These are phyloP conservation scores for Paraescarpia echinospica DNA, from an alignment of 1,140 invertebrate genomes.

Conservation along the genomic window DNA sequence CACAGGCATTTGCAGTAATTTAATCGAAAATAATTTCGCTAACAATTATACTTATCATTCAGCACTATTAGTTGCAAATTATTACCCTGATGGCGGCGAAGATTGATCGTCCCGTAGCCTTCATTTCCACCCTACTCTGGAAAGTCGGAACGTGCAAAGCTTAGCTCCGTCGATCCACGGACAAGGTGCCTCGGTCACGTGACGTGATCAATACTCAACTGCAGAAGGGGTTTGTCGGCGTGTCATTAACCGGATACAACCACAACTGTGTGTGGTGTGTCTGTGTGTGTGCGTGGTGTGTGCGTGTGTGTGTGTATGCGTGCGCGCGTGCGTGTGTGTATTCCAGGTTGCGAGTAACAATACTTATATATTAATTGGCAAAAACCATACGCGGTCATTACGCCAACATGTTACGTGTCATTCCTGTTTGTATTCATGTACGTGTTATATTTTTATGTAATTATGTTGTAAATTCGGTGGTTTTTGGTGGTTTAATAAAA, in stretches of 20 bases:
- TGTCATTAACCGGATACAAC: neutral
- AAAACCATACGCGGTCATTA: too few species aligned
- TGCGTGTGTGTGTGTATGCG: too few species aligned
- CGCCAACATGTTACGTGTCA: too few species aligned
- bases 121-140: neutral
- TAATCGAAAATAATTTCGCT: neutral
- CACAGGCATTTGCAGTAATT: neutral
- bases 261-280: neutral
- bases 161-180: neutral
- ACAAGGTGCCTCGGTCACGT: neutral
- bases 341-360: too few species aligned
- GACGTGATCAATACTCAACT: neutral
- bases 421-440: too few species aligned
- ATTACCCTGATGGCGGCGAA: neutral
- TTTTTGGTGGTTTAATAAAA: too few species aligned
- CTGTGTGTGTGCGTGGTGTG: too few species aligned
- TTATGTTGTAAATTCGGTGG: too few species aligned
- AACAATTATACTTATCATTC: neutral
- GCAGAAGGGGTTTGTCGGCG: neutral
- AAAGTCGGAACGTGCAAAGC: neutral
- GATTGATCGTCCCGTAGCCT: neutral
- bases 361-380: too few species aligned
- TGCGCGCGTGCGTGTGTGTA: too few species aligned
- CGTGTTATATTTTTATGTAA: too few species aligned
- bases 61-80: neutral